A percentile compares a stretch with the other conserved stretches of the same genome.
Conservation (phyloP, 2,888 invertebrate species). For the Shargacucullia verbasci region DNA sequence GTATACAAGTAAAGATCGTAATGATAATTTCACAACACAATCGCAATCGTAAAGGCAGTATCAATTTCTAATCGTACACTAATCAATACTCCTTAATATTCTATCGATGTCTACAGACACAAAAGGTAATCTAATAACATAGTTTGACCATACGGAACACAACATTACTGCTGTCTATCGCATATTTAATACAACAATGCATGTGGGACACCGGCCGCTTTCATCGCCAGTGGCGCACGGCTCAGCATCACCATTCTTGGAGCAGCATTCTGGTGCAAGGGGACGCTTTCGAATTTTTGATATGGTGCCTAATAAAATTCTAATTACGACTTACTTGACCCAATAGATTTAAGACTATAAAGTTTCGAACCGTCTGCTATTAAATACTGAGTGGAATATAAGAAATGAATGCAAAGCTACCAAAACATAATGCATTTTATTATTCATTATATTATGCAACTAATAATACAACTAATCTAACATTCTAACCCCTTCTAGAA, state of each 20-base stretch:
- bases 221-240: slow-evolving; percentile 62
- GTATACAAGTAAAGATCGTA: slow-evolving; percentile 7
- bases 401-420: neutral
- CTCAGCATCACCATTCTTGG: slow-evolving; percentile 63
- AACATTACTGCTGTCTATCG: slow-evolving; percentile 56
- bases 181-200: slow-evolving; percentile 66
- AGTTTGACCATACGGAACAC: slow-evolving; percentile 60
- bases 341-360: no score
- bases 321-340: slow-evolving; percentile 2
- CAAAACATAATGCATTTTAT: no score
- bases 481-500: no score
- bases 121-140: slow-evolving; percentile 64
- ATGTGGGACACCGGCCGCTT: slow-evolving; percentile 68
- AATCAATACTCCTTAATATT: slow-evolving; percentile 57
- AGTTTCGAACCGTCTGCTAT: no score
- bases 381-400: no score
- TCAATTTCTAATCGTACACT: slow-evolving; percentile 58
- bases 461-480: no score
- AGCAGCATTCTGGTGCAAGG: slow-evolving; percentile 53
- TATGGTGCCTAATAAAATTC: slow-evolving; percentile 28
- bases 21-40: slow-evolving; percentile 22
- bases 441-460: no score
- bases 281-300: slow-evolving; percentile 57
- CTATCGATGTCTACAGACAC: slow-evolving; percentile 48
- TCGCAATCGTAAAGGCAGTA: slow-evolving; percentile 20